Conservation (phyloP, 2,113 vertebrate genomes). For the Bettongia penicillata region DNA sequence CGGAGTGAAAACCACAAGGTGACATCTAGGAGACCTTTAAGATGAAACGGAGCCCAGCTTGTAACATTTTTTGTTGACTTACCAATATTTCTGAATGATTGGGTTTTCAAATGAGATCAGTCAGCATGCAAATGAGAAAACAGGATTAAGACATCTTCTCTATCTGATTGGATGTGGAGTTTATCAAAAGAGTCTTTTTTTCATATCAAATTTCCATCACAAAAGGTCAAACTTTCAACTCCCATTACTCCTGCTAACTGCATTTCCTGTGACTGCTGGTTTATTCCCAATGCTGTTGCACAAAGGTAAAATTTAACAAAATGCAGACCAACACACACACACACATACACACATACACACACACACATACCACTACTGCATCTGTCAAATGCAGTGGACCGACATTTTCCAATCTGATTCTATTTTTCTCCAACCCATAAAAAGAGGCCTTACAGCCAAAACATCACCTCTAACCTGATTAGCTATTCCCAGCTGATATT, state of each 20-base stretch:
- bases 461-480: constrained; percentile 52
- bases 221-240: constrained; percentile 83
- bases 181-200: constrained; percentile 86
- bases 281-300: constrained; percentile 52
- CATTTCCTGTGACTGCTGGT: constrained; percentile 63
- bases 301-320: constrained; percentile 53
- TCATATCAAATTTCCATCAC: constrained; percentile 88
- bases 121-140: constrained; percentile 86
- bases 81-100: constrained; percentile 77
- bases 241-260: constrained; percentile 75
- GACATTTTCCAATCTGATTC: constrained; percentile 55
- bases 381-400: constrained; percentile 51
- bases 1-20: constrained; percentile 74
- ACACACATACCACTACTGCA: neutral
- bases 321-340: neutral
- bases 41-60: constrained; percentile 72
- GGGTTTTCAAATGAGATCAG: constrained; percentile 88
- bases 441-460: constrained; percentile 62
- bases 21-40: constrained; percentile 71
- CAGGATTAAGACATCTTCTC: constrained; percentile 85
- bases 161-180: constrained; percentile 86
- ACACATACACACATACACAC: neutral
- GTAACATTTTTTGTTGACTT: constrained; percentile 58
- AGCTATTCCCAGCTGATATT: constrained; percentile 52
- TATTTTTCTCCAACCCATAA: constrained; percentile 54